phyloP scores from a whole-genome alignment of 2,113 vertebrate species.

The Thermophis baileyi region DNA sequence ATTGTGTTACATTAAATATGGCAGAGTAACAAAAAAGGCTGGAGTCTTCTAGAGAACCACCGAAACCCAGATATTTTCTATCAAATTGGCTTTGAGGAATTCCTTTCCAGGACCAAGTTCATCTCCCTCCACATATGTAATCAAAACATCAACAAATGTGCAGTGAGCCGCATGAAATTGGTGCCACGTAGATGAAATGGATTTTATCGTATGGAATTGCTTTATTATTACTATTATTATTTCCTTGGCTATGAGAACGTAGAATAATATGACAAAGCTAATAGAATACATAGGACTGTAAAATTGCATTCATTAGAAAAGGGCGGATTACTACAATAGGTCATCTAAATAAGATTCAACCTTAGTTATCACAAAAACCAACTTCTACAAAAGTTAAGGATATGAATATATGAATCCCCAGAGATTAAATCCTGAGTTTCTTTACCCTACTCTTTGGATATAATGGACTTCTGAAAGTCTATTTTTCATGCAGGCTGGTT shows the following conservation, averaged over 20 bases:
- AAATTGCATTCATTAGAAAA: not conserved
- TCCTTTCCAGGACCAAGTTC: rapidly evolving
- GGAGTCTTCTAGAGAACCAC: not conserved
- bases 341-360: not conserved
- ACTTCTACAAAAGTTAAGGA: too few species aligned
- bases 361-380: too few species aligned
- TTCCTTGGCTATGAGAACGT: constrained; percentile 27
- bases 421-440: too few species aligned
- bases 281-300: constrained; percentile 27
- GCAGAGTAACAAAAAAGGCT: constrained; percentile 8
- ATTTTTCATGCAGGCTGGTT: too few species aligned
- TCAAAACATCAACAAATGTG: not conserved
- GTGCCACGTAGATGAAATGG: not conserved
- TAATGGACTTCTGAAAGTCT: too few species aligned
- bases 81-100: constrained; percentile 4
- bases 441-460: too few species aligned
- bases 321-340: constrained; percentile 17
- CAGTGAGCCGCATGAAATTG: not conserved
- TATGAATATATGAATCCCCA: too few species aligned
- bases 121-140: not conserved
- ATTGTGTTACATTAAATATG: not conserved
- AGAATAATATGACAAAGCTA: constrained; percentile 38
- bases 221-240: not conserved
- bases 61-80: constrained; percentile 15
- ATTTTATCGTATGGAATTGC: not conserved